Base-by-base conservation (phyloP, 2,113 vertebrate genomes). In the Atlantisia rogersi region DNA sequence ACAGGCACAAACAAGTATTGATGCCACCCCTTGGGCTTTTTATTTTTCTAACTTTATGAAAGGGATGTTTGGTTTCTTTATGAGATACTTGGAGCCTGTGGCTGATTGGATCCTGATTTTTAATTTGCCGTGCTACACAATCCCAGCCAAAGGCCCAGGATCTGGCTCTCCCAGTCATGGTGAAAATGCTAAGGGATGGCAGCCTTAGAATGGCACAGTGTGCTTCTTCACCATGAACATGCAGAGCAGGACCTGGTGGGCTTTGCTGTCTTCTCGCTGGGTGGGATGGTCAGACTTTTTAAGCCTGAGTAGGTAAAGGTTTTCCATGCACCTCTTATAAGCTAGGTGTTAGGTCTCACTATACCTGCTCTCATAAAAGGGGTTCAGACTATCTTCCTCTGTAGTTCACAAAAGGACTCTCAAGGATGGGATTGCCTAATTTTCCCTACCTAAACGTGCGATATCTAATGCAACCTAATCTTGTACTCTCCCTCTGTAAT, bases 141-240 rank as follows among this genome's bases (percentile, higher is more conserved):
- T 77, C 44, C 37, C 42, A 80, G 68, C 4, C 26, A 59, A 25
- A 78, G 44, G 59, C 11, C 44, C 25, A 25, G 7, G 16, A n/a
- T 42, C 20, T 85, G 32, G 5, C 4, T 69, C 40, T 76, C 48
- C 25, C 25, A 71, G 9, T 3, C 74, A 42, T 24, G 53, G 19
- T 8, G 28, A 12, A 78, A 94, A 25, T 17, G 26, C 15, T 92
- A 44, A 50, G 64, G 46, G 20, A 18, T 67, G 40, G 32, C 19
- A 83, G 11, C 5, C 20, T 69, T 55, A 31, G 42, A 35, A 26
- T 46, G 46, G 22, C 32, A 63, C 6, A 19, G 26, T 2, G 5
- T n/a, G 28, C 3, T 20, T 82, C 40, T 70, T 92, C 31, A 40
- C 37, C 0, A 0, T 15, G 64, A 42, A 46, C 3, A 6, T 2